Conservation (phyloP, 2,888 invertebrate genomes). For the Microplitis deprimator region DNA sequence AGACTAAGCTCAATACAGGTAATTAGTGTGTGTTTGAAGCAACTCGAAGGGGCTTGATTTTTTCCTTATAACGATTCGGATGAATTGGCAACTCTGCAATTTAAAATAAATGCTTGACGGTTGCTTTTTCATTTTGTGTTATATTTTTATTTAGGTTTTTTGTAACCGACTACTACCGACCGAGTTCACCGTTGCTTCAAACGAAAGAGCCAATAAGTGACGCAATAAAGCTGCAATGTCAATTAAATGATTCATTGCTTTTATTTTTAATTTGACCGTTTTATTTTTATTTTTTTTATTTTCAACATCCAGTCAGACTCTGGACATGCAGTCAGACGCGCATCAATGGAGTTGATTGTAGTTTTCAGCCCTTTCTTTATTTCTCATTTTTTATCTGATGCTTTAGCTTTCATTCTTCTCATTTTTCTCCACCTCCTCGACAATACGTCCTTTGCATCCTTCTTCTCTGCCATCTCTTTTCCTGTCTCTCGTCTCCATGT, state of each 20-base stretch:
- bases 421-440: constrained; percentile 12
- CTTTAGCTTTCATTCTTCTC: background rate
- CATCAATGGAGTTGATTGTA: constrained; percentile 33
- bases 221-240: background rate
- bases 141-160: background rate
- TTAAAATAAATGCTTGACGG: background rate
- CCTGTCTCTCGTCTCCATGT: constrained; percentile 8
- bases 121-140: background rate
- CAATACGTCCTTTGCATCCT: background rate
- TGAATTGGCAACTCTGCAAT: background rate
- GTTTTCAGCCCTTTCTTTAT: constrained; percentile 3
- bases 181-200: background rate
- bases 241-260: background rate
- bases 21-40: background rate
- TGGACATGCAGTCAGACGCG: background rate
- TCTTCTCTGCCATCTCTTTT: constrained; percentile 23
- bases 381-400: background rate
- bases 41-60: background rate
- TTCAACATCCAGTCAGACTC: background rate
- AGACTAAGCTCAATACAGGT: background rate
- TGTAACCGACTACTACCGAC: background rate
- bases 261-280: constrained; percentile 7
- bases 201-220: background rate
- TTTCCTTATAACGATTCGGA: background rate
- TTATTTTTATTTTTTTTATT: background rate